Evolutionary conservation across 2,888 invertebrate species (phyloP).

Genomic region (Lysandra coridon): DNA sequence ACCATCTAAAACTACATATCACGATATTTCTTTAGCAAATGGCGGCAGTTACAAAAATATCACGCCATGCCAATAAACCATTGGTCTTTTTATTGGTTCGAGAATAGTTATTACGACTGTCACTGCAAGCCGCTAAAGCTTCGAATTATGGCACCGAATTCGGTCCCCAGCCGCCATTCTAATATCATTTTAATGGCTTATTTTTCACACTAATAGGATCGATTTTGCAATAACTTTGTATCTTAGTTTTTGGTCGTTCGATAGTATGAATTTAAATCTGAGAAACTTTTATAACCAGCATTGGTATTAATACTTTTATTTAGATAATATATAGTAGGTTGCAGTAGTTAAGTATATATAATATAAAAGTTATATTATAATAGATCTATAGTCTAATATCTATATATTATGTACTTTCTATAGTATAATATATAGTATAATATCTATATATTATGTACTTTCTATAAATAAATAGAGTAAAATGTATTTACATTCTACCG

Average conservation of each 20-base stretch:
- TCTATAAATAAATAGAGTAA: neutral
- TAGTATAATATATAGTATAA: no score
- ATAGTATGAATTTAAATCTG: neutral
- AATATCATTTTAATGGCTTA: conserved; percentile 14
- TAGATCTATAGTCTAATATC: no score
- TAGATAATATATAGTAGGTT: no score
- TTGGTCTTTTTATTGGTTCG: conserved; percentile 5
- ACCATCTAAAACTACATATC: neutral
- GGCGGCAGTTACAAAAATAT: conserved; percentile 16
- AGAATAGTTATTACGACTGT: conserved; percentile 13
- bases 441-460: no score
- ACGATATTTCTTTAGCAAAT: neutral
- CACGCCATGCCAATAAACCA: conserved; percentile 18
- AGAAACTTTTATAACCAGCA: no score
- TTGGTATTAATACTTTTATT: no score
- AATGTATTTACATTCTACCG: neutral
- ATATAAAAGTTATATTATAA: no score
- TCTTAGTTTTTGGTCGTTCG: neutral
- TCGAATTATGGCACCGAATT: conserved; percentile 12
- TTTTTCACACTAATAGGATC: conserved; percentile 14
- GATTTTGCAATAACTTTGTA: neutral
- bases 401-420: no score
- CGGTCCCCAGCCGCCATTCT: neutral
- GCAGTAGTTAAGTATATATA: no score
- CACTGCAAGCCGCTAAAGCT: conserved; percentile 29